These are phyloP conservation scores for Rhea pennata DNA, from an alignment of 2,113 vertebrate genomes.

Conservation along the genomic window DNA sequence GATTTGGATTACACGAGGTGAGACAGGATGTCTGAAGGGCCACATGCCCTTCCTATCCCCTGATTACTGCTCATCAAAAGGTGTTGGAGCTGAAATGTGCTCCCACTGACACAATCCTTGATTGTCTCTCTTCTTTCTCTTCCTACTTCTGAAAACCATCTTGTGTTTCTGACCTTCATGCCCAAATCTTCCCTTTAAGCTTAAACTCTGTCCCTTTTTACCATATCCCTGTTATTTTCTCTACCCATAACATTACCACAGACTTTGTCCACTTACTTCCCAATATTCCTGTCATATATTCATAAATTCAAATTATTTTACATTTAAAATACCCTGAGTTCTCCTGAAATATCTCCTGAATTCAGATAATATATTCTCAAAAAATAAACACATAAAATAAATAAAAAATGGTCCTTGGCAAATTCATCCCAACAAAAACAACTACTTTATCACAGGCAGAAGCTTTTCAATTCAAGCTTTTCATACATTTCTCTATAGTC, in stretches of 20 bases:
- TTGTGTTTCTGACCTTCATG: background rate
- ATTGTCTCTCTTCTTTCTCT: background rate
- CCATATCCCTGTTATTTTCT: background rate
- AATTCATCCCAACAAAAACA: background rate
- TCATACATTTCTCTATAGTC: background rate
- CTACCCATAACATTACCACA: background rate
- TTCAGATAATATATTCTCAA: background rate
- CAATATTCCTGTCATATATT: background rate
- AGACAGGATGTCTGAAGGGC: background rate
- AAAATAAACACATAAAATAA: background rate
- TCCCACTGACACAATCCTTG: background rate
- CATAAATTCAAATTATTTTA: background rate
- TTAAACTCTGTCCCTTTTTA: background rate
- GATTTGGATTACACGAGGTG: background rate
- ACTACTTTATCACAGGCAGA: background rate
- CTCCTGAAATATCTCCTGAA: background rate
- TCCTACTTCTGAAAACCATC: background rate
- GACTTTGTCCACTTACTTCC: background rate
- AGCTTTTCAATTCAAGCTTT: background rate
- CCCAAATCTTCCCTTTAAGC: background rate
- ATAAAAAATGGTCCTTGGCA: background rate
- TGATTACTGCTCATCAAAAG: background rate
- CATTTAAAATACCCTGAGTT: background rate
- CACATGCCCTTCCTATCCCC: background rate
- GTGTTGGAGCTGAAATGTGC: background rate